Evolutionary conservation across 2,797 vertebrate genomes (phyloP).

Genomic region (Chaetodon trifasciatus): DNA sequence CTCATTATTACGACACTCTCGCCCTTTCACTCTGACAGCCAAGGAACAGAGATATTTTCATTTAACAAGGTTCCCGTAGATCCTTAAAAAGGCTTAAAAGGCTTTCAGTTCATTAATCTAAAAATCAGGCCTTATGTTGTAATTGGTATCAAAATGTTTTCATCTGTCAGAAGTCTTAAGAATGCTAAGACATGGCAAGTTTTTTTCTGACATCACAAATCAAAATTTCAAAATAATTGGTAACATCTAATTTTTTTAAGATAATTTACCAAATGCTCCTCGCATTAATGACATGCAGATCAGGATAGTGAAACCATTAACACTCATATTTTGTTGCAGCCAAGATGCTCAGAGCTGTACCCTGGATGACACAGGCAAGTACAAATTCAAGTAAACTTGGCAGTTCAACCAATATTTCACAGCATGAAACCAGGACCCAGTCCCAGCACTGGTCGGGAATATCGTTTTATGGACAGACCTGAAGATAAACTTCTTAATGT

Average conservation of each 20-base stretch:
- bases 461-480: too few relatives aligned
- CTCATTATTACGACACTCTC: constrained; percentile 51
- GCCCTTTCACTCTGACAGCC: constrained; percentile 40
- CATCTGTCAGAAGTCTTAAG: neutral
- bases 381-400: too few relatives aligned
- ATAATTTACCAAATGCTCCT: neutral
- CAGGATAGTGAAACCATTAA: neutral
- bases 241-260: neutral
- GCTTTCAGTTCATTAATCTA: neutral
- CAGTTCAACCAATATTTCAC: too few relatives aligned
- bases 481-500: too few relatives aligned
- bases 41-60: constrained; percentile 60
- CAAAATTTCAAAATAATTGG: too few relatives aligned
- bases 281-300: neutral
- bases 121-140: neutral
- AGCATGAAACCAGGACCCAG: too few relatives aligned
- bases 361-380: too few relatives aligned
- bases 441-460: too few relatives aligned
- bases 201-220: too few relatives aligned
- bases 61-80: constrained; percentile 30
- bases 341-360: too few relatives aligned
- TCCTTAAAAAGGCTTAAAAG: neutral
- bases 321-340: too few relatives aligned
- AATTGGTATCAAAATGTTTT: neutral
- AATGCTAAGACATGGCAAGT: neutral